A percentile compares a stretch with the other conserved stretches of the same genome.
These are phyloP conservation scores for Ia io DNA, from an alignment of 2,113 vertebrate genomes.

Conservation along the genomic window DNA sequence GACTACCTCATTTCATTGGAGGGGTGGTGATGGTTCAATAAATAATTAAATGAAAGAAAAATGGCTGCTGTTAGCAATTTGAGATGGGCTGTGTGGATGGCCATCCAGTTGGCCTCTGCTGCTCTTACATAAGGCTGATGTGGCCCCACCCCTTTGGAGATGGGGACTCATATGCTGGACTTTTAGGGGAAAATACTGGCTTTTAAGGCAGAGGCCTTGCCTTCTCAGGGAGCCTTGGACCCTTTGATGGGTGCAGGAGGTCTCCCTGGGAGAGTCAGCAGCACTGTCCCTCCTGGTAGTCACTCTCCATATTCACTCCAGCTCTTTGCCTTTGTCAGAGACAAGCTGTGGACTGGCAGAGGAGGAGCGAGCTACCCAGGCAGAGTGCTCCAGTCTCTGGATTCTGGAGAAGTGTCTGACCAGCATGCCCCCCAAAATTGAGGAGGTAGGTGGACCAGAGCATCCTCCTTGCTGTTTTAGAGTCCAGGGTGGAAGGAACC, in stretches of 20 bases:
- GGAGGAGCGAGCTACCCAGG: accelerated
- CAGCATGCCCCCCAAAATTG: not conserved
- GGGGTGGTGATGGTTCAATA: not conserved
- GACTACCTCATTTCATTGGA: not conserved
- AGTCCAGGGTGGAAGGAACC: not conserved
- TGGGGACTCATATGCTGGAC: not conserved
- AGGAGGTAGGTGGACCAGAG: not conserved
- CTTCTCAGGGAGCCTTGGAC: not conserved
- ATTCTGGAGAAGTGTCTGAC: not conserved
- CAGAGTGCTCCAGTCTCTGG: not conserved
- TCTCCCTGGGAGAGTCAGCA: not conserved
- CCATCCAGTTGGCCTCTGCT: not conserved
- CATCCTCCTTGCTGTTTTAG: not conserved
- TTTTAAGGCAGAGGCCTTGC: not conserved
- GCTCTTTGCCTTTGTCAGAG: not conserved
- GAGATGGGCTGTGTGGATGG: not conserved
- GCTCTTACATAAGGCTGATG: not conserved
- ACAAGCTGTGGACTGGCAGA: accelerated
- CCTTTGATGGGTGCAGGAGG: not conserved
- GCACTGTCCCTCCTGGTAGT: not conserved
- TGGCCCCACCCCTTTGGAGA: not conserved
- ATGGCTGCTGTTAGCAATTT: not conserved
- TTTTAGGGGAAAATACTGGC: not conserved
- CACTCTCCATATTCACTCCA: no score
- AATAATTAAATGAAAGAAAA: not conserved